A percentile compares a stretch with the other conserved stretches of the same genome.
phyloP scores from a whole-genome alignment of 2,888 invertebrate genomes.

The Gortyna flavago region DNA sequence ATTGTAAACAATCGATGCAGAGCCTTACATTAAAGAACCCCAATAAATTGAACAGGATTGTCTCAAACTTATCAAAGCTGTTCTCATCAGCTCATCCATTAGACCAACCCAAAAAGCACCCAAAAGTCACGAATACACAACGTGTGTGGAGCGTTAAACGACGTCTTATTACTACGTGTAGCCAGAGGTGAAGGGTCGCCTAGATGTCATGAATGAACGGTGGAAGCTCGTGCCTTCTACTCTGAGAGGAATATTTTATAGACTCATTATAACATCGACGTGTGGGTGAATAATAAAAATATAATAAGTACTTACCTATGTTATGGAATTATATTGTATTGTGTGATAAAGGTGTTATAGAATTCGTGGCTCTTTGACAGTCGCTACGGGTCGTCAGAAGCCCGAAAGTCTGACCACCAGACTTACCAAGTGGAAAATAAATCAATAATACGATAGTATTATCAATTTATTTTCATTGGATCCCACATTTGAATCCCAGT shows the following conservation, averaged over 20 bases:
- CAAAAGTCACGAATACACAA: constrained; percentile 85
- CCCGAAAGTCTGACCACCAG: no score
- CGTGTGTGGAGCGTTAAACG: constrained; percentile 87
- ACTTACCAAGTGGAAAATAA: no score
- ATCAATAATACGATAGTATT: no score
- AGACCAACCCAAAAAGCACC: constrained; percentile 58
- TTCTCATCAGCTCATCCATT: constrained; percentile 50
- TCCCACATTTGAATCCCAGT: no score
- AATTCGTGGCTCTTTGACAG: no score
- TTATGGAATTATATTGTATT: no score
- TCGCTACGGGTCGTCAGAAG: no score
- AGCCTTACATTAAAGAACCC: neutral
- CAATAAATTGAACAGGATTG: neutral
- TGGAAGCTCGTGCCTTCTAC: constrained; percentile 62
- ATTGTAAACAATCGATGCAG: neutral
- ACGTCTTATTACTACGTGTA: constrained; percentile 77
- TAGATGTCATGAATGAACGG: constrained; percentile 62
- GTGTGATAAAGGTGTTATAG: no score
- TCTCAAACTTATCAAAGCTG: neutral
- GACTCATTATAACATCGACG: constrained; percentile 54
- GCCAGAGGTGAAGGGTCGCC: constrained; percentile 71
- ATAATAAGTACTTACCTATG: neutral
- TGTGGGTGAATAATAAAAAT: constrained; percentile 24
- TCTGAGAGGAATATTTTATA: constrained; percentile 72
- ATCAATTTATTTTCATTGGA: no score